Evolutionary conservation across 2,888 invertebrate species (phyloP), one percentile per base, ranked within the genome.

Genomic region (Ischnus inquisitorius): DNA sequence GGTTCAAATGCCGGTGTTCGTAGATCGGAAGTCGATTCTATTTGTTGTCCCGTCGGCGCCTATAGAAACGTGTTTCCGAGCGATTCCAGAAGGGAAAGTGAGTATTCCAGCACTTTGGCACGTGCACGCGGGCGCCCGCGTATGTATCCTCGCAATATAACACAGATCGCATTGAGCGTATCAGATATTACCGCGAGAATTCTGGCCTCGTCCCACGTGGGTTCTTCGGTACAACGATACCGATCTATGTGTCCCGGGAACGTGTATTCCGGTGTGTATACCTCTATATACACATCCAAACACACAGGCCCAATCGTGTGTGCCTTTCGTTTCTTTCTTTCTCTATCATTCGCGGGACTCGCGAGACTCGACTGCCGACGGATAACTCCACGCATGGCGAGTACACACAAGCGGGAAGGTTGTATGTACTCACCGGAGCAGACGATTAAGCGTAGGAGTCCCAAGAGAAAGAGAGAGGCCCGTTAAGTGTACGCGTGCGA

Each of bases 401-500:
- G 34, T 46, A 43, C 57, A 46, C 16, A 34, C 46, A 46, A 22
- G 19, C 19, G 62, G 28, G 57, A n/a, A n/a, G 25, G 39, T 57
- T 64, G 19, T 74, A 28, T 60, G 67, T 16, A 62, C 64, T 76
- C 64, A 51, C 43, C 60, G 39, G 76, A 28, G 54, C 34, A 34
- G 54, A 76, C 69, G 71, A 81, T 81, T 81, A 71, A 54, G 81
- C 81, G 76, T 81, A 81, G 76, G 76, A 81, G 81, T 76, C 71
- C 57, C 76, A 41, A 57, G 69, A 76, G 69, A 48, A 48, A 14
- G 69, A 48, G 62, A 14, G 16, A 57, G 19, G 60, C 54, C 67
- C 60, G 65, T 80, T 75, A 46, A 81, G 76, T 71, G 64, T 76
- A 64, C 69, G 69, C 69, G 81, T 65, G 69, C 76, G 68, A 46